These are phyloP conservation scores for Neoscelio sp. DNA, from an alignment of 2,888 invertebrate species.

Conservation along the genomic window DNA sequence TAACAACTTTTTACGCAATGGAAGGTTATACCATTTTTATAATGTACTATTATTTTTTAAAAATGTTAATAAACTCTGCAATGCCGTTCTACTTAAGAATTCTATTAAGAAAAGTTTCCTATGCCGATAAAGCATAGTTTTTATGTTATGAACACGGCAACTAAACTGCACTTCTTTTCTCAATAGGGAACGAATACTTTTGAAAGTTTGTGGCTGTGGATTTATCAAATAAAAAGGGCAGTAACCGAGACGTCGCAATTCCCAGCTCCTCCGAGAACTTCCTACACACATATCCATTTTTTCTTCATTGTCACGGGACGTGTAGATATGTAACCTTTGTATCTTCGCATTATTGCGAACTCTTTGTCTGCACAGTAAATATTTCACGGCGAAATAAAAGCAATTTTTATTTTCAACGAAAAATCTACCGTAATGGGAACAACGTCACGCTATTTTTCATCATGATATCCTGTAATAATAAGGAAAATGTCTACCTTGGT, in stretches of 20 bases:
- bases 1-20: too few relatives aligned
- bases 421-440: neutral
- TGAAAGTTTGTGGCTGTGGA: neutral
- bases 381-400: conserved; percentile 14
- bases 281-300: too few relatives aligned
- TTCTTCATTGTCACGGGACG: conserved; percentile 2
- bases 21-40: too few relatives aligned
- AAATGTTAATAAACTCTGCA: too few relatives aligned
- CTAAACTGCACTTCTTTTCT: conserved; percentile 5
- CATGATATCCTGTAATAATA: neutral
- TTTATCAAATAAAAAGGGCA: conserved; percentile 32
- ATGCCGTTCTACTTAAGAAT: too few relatives aligned
- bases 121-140: neutral
- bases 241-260: neutral
- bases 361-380: conserved; percentile 20
- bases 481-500: too few relatives aligned
- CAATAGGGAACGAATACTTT: neutral
- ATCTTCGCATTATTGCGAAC: conserved; percentile 11
- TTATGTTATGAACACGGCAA: neutral
- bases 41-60: too few relatives aligned
- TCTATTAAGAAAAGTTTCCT: too few relatives aligned
- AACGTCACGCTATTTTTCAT: neutral
- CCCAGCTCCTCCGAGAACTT: neutral
- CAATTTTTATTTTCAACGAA: conserved; percentile 3
- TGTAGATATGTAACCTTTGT: conserved; percentile 9